phyloP scores from a whole-genome alignment of 2,888 invertebrate species.

The Axea sp. region DNA sequence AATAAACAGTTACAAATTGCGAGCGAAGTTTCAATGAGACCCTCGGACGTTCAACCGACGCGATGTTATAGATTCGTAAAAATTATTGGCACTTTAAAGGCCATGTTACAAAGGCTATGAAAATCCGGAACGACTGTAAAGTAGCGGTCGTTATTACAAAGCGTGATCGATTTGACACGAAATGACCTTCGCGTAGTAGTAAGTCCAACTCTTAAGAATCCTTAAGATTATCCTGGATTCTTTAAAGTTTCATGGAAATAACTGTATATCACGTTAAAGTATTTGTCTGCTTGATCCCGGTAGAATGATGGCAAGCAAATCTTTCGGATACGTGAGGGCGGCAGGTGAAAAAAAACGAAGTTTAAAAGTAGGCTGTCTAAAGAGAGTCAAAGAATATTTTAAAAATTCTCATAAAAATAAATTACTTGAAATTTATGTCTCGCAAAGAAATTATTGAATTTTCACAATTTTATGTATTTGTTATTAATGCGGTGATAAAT shows the following conservation, averaged over 20 bases:
- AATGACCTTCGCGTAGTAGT: slow-evolving; percentile 41
- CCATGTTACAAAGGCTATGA: slow-evolving; percentile 63
- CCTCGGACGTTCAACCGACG: slow-evolving; percentile 23
- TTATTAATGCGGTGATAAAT: no score
- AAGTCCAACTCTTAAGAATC: slow-evolving; percentile 38
- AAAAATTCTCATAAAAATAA: no score
- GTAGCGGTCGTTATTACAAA: slow-evolving; percentile 32
- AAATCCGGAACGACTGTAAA: slow-evolving; percentile 50
- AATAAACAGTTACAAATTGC: slow-evolving; percentile 45
- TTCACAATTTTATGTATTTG: no score
- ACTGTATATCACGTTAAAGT: slow-evolving; percentile 73
- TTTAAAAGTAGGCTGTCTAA: slow-evolving; percentile 19
- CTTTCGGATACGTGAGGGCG: slow-evolving; percentile 6
- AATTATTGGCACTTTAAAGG: slow-evolving; percentile 40
- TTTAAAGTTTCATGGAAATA: slow-evolving; percentile 71
- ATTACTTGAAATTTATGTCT: no score
- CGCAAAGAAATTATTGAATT: no score
- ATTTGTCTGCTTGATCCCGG: slow-evolving; percentile 74
- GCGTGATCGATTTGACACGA: slow-evolving; percentile 49
- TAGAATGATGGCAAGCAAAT: slow-evolving; percentile 62
- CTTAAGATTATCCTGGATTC: slow-evolving; percentile 70
- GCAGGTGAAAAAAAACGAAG: slow-evolving; percentile 31
- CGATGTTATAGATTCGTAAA: slow-evolving; percentile 29
- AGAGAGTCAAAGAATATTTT: slow-evolving; percentile 13
- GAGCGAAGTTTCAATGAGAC: slow-evolving; percentile 40